Percentiles rank a stretch among this genome's conserved stretches.
Conservation (phyloP, 1,140 invertebrate species). For the Bombyx mori region ASM3026992v2 NC_085119.1:6038001-6038500, state of each 20-base stretch:
- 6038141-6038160: too few relatives aligned
- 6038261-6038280: constrained; percentile 50
- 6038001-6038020: too few relatives aligned
- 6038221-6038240: constrained; percentile 55
- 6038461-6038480: not conserved
- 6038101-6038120: too few relatives aligned
- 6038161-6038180: not conserved
- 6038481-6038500: not conserved
- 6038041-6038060: too few relatives aligned
- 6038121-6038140: too few relatives aligned
- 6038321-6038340: constrained; percentile 49
- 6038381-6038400: too few relatives aligned
- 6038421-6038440: too few relatives aligned
- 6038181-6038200: constrained; percentile 3
- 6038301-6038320: constrained; percentile 34
- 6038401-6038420: too few relatives aligned
- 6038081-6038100: too few relatives aligned
- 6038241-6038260: constrained; percentile 37
- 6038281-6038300: constrained; percentile 45
- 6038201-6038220: constrained; percentile 38
- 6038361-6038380: constrained; percentile 1
- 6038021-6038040: too few relatives aligned
- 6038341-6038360: constrained; percentile 24
- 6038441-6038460: not conserved
- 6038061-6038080: too few relatives aligned